Evolutionary conservation across 2,113 vertebrate genomes (phyloP).

Genomic region (Tiliqua scincoides): DNA sequence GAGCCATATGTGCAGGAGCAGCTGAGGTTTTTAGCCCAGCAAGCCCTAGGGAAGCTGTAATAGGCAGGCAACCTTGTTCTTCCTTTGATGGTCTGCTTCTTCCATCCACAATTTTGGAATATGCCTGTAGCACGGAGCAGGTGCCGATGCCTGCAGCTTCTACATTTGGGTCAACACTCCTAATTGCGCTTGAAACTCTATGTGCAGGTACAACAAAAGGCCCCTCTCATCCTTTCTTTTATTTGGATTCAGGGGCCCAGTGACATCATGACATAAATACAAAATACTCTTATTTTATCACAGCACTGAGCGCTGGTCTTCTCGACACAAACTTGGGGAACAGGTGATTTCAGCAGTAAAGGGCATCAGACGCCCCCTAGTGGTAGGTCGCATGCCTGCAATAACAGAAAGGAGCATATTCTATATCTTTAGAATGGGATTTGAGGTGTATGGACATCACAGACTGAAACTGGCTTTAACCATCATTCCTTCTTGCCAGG

Average conservation of each 20-base stretch:
- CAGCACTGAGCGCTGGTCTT: background rate
- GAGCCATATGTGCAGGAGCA: constrained; percentile 16
- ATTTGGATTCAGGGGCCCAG: background rate
- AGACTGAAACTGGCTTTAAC: background rate
- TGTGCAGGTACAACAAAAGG: background rate
- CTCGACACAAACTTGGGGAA: background rate
- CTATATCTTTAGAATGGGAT: background rate
- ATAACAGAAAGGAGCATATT: background rate
- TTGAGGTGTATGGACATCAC: background rate
- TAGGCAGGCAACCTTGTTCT: background rate
- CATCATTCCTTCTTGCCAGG: background rate
- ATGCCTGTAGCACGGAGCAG: background rate
- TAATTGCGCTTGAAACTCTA: background rate
- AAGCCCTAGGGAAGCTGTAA: background rate
- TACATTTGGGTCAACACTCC: background rate
- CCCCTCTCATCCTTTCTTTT: background rate
- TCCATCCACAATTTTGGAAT: background rate
- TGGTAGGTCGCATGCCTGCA: constrained; percentile 9
- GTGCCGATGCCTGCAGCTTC: background rate
- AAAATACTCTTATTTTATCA: background rate
- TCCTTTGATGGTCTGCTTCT: background rate
- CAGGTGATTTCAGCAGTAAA: background rate
- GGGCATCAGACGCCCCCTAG: background rate
- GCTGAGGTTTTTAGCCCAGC: constrained; percentile 3
- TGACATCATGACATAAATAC: background rate